A percentile compares a stretch with the other conserved stretches of the same genome.
phyloP scores from a whole-genome alignment of 2,113 vertebrate species.

The Aegithalos caudatus region DNA sequence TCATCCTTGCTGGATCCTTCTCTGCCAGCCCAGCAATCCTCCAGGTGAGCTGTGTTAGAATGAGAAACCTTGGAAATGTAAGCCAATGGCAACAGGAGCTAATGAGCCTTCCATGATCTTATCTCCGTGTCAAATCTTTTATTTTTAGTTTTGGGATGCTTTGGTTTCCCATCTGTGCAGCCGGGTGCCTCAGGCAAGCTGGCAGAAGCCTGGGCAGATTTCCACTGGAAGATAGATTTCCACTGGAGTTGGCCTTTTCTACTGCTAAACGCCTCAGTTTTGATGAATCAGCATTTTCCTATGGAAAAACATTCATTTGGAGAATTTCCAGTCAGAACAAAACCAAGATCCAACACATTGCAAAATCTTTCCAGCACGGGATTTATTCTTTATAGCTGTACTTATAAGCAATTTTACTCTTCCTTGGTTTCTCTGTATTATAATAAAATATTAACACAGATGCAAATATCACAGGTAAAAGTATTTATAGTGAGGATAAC shows the following conservation, averaged over 20 bases:
- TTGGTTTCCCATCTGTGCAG: background rate
- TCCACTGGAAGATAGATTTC: constrained; percentile 9
- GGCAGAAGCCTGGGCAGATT: background rate
- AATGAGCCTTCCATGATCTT: background rate
- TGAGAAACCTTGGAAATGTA: background rate
- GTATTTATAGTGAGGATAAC: background rate
- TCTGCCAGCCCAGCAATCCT: background rate
- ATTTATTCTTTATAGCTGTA: background rate
- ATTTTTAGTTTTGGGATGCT: background rate
- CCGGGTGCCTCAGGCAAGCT: background rate
- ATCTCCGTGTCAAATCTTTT: background rate
- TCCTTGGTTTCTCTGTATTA: background rate
- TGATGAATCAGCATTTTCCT: constrained; percentile 48
- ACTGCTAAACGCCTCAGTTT: background rate
- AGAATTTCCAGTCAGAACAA: constrained; percentile 21
- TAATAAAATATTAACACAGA: background rate
- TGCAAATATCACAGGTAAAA: background rate
- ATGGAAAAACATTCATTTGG: constrained; percentile 52
- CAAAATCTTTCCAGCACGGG: background rate
- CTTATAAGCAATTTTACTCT: background rate
- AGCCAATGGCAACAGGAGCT: background rate
- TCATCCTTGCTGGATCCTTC: background rate
- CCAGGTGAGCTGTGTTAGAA: background rate
- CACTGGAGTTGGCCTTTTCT: background rate
- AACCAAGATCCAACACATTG: background rate